A percentile compares a stretch with the other conserved stretches of the same genome.
Conservation (phyloP, 2,888 invertebrate genomes). For the Dasypolia templi region DNA sequence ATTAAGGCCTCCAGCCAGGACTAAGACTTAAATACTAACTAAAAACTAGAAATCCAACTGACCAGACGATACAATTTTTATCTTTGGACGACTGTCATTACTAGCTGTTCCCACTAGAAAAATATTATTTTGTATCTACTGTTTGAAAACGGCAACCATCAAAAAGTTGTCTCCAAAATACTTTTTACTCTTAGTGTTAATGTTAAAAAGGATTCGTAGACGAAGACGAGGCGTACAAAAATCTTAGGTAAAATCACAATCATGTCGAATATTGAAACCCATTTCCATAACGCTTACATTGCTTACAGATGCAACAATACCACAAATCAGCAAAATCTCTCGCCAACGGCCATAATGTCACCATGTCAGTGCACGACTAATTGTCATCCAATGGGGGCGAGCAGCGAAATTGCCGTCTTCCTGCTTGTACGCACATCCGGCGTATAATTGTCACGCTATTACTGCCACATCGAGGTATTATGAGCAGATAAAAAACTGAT, state of each 20-base stretch:
- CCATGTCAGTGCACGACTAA: conserved; percentile 63
- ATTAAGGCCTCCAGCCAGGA: too few species aligned
- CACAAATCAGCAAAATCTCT: conserved; percentile 20
- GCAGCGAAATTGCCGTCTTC: conserved; percentile 73
- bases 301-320: not conserved
- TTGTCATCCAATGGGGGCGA: conserved; percentile 69
- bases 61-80: not conserved
- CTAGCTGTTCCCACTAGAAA: not conserved
- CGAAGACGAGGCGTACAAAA: not conserved
- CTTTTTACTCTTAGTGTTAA: not conserved
- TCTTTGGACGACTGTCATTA: not conserved
- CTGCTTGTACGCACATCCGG: conserved; percentile 67
- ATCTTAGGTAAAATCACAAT: not conserved
- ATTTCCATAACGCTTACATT: not conserved
- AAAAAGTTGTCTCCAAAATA: not conserved
- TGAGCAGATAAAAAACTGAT: conserved; percentile 49
- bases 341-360: conserved; percentile 19
- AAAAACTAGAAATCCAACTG: too few species aligned
- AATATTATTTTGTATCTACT: not conserved
- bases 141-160: not conserved
- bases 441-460: conserved; percentile 60
- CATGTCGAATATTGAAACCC: not conserved
- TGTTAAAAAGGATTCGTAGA: too few species aligned
- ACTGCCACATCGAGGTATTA: conserved; percentile 50
- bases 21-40: too few species aligned